Evolutionary conservation across 1,140 invertebrate genomes (phyloP), one percentile per base, ranked within the genome.

Genomic region (Drosophila kohkoa): DNA sequence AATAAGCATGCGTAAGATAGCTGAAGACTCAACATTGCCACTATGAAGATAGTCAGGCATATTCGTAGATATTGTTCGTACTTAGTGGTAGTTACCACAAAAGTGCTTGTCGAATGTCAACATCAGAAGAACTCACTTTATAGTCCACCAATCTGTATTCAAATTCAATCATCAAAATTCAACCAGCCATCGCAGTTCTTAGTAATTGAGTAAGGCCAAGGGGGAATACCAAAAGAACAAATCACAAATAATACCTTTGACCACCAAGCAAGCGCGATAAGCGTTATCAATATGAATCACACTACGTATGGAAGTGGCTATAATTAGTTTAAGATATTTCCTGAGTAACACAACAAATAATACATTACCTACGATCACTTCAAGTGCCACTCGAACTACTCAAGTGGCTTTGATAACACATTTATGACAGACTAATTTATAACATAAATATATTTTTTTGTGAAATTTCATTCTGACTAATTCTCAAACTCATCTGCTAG

Each of bases 1-100:
- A 82, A 82, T 82, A 82, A 82, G 82, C 64, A 75, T 54, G 77
- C 68, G 51, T 57, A 58, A 70, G 43, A 70, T 71, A 49, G 51
- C 52, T 52, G 32, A 62, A 60, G 64, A 60, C 15, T 67, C 28
- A 68, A 45, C 41, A 58, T 30, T 25, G 10, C 20, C 3, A 25
- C 20, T 0, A 25, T 4, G 20, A 8, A 32, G 32, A 32, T 32
- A 32, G 32, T 32, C 35, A 38, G 8, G 30, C 30, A 32, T 11
- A 64, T 45, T 41, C 20, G 20, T 25, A 25, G 48, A 15, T 28
- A 32, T 10, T 25, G 58, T 13, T 48, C 1, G 28, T n/a, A 16
- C 7, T 28, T 11, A 41, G 48, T 41, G 54, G 8, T 11, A 28
- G 11, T 43, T 51, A n/a, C n/a, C 32, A 41, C 5, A 1, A 46